phyloP scores from a whole-genome alignment of 2,888 invertebrate genomes.

The Aleiodes testaceus region DNA sequence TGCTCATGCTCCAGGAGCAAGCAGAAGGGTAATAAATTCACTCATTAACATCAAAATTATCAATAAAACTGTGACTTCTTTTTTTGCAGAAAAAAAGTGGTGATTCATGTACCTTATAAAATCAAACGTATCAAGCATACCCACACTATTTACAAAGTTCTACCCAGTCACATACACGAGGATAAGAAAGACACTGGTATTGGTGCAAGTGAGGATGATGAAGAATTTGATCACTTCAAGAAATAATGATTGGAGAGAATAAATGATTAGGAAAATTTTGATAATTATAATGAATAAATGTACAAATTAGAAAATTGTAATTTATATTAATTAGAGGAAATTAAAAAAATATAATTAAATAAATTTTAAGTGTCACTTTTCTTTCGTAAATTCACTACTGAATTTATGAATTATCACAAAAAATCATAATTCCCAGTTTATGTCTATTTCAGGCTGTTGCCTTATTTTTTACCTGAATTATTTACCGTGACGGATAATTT shows the following conservation, averaged over 20 bases:
- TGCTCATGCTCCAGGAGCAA: slow-evolving; percentile 41
- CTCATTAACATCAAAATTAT: too few relatives aligned
- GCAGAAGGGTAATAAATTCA: slow-evolving; percentile 45
- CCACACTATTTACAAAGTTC: slow-evolving; percentile 82
- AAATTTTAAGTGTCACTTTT: not conserved
- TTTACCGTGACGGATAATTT: too few relatives aligned
- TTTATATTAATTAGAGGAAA: too few relatives aligned
- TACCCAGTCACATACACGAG: slow-evolving; percentile 73
- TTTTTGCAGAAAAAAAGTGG: slow-evolving; percentile 77
- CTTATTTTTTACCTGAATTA: too few relatives aligned
- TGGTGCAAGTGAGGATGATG: slow-evolving; percentile 29
- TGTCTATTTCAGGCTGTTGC: too few relatives aligned
- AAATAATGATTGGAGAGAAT: slow-evolving; percentile 33
- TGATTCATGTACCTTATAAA: slow-evolving; percentile 80
- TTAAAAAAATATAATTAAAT: too few relatives aligned
- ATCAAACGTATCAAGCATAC: slow-evolving; percentile 82
- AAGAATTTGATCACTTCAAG: slow-evolving; percentile 54
- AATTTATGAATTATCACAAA: too few relatives aligned
- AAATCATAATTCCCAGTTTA: too few relatives aligned
- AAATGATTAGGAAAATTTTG: not conserved
- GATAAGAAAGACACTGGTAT: slow-evolving; percentile 46
- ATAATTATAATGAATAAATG: slow-evolving; percentile 32
- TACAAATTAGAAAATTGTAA: slow-evolving; percentile 41
- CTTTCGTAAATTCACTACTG: not conserved
- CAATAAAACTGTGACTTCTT: slow-evolving; percentile 20